Evolutionary conservation across 2,888 invertebrate genomes (phyloP).

Genomic region (Meiosimyza platycephala): DNA sequence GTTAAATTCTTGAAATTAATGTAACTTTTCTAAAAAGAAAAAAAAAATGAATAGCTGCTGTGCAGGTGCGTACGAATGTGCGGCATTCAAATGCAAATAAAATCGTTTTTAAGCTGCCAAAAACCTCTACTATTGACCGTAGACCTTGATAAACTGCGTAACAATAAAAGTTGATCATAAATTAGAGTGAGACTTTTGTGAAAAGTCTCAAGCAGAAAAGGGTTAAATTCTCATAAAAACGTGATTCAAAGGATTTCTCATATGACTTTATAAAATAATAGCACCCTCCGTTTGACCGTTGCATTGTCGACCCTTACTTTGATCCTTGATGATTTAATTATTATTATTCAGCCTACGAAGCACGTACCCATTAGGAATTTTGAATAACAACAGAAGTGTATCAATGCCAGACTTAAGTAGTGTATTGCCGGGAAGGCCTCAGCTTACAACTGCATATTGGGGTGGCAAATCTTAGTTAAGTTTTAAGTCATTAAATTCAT

Average conservation of each 20-base stretch:
- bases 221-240: not conserved
- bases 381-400: no score
- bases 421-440: no score
- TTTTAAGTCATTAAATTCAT: no score
- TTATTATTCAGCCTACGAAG: conserved; percentile 16
- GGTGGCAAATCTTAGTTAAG: no score
- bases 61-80: conserved; percentile 13
- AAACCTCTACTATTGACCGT: not conserved
- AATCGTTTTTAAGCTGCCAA: not conserved
- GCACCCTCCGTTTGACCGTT: not conserved
- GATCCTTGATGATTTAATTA: conserved; percentile 32
- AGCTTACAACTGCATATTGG: no score
- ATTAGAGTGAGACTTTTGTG: conserved; percentile 10
- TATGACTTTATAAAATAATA: not conserved
- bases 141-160: conserved; percentile 7
- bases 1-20: not conserved
- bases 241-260: not conserved
- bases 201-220: not conserved
- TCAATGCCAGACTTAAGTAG: no score
- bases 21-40: not conserved
- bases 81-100: conserved; percentile 34
- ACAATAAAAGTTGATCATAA: conserved; percentile 27
- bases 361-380: conserved; percentile 7
- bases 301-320: not conserved
- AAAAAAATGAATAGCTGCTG: conserved; percentile 12